Evolutionary conservation across 2,888 invertebrate species (phyloP), one percentile per base, ranked within the genome.

Genomic region (Magallana nippona): DNA sequence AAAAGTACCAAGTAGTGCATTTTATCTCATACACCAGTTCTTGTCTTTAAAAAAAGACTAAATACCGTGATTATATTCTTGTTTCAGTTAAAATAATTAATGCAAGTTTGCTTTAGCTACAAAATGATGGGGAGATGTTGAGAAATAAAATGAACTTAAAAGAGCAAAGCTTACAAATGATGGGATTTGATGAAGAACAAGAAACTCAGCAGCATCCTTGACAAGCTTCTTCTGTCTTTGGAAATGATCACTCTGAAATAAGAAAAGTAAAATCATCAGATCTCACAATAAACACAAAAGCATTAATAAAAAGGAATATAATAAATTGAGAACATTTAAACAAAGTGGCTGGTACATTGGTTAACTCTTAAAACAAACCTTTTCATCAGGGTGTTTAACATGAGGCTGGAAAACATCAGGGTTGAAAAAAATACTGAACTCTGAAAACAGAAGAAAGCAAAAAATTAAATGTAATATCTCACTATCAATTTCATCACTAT

Each of bases 341-440:
- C 32, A 32, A 44, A 44, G 44, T 44, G 44, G 5, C 44, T 44
- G 0, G 44, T 44, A 44, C 44, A 44, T 22, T 1, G 15, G 3
- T 15, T 22, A 0, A 15, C 19, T 19, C 22, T 1, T 27, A n/a
- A 78, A 27, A 84, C 88, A 88, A 87, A 94, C 94, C 92, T 96
- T 96, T 27, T 96, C 95, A 89, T 97, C 96, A 22, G 96, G 96
- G 95, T 99, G 98, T 84, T 95, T 96, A 86, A 99, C 98, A 82
- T 98, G 98, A 0, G 97, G 97, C 13, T 99, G 99, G 95, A 97
- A 99, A 86, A 99, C 98, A 95, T 99, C 99, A 0, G 99, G 98
- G 95, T 99, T 99, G 95, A 99, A 99, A 86, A 98, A 96, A 88
- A 99, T 97, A 94, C 98, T 98, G 94, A 99, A 99, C 94, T 98